Evolutionary conservation across 1,140 invertebrate species (phyloP).

Genomic region (Ganaspis sp.): DNA sequence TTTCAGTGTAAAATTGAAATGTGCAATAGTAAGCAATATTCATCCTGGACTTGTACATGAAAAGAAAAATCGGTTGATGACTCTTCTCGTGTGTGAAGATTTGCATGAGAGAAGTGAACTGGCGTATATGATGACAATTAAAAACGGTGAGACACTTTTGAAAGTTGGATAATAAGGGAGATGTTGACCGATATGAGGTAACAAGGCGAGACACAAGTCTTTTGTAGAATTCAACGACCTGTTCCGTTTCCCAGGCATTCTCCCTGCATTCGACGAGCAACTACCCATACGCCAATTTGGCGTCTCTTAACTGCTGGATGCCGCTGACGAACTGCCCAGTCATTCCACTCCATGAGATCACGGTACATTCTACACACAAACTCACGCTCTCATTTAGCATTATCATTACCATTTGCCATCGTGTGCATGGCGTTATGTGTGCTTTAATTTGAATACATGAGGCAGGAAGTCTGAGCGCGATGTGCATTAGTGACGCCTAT

Average conservation of each 20-base stretch:
- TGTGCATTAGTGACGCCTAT: conserved; percentile 60
- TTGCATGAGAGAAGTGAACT: no score
- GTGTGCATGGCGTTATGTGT: conserved; percentile 30
- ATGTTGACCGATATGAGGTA: conserved; percentile 12
- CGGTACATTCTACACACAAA: conserved; percentile 42
- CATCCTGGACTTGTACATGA: no score
- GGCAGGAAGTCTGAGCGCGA: conserved; percentile 54
- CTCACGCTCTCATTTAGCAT: conserved; percentile 49
- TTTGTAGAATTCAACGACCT: conserved; percentile 26
- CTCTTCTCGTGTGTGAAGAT: no score
- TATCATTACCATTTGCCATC: conserved; percentile 53
- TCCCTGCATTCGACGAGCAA: conserved; percentile 9
- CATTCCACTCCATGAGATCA: conserved; percentile 19
- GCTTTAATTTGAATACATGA: conserved; percentile 62
- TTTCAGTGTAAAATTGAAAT: no score
- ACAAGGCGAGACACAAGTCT: conserved; percentile 12
- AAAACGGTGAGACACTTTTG: background rate
- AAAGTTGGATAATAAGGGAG: background rate
- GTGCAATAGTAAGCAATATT: no score
- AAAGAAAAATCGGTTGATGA: no score
- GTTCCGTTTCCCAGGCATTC: conserved; percentile 24
- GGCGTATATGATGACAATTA: no score
- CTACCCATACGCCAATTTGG: conserved; percentile 21
- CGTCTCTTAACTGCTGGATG: conserved; percentile 14
- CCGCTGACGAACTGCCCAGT: conserved; percentile 21